Evolutionary conservation across 2,113 vertebrate genomes (phyloP), one percentile per base, ranked within the genome.

Genomic region (Acrocephalus kingi): DNA sequence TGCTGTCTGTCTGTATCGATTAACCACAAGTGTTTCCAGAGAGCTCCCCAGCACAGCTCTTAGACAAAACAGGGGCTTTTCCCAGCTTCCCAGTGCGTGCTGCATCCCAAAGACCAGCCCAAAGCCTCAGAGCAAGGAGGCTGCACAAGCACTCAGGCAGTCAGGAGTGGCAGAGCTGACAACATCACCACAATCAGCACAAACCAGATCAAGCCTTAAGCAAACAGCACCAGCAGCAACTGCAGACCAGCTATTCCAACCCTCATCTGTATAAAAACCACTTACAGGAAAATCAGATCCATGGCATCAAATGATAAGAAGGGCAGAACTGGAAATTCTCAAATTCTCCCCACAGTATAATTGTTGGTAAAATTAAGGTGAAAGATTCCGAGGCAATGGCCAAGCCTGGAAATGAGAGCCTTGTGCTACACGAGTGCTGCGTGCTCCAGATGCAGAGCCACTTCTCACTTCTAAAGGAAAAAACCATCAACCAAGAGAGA

Each of bases 61-160:
- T 14, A 72, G 75, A 95, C 94, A 92, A 87, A 94, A 88, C 93
- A 93, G 87, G 23, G 90, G 43, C 39, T 90, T 96, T 94, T 90
- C 49, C 93, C 95, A 84, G 75, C 51, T 86, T 90, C 77, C 84
- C 2, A 0, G 59, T 39, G 75, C 0, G 1, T 91, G 67, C 93
- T 76, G 78, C 93, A 90, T 85, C 95, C 94, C 33, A 54, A 94
- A 71, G 3, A 11, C 15, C 3, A 1, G 37, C 87, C 84, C 82
- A 35, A 25, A 35, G 51, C 33, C 84, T 74, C 10, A 0, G 4
- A 72, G 90, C 59, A 24, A 63, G 20, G 49, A 58, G 46, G 55
- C 51, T 93, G 87, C 55, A 37, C 63, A 3, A 23, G 56, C 61
- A 18, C 52, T 28, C 49, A 7, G 43, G 79, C 78, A 59, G 33